Base-by-base conservation (phyloP, 2,113 vertebrate species). In the Melospiza melodia region DNA sequence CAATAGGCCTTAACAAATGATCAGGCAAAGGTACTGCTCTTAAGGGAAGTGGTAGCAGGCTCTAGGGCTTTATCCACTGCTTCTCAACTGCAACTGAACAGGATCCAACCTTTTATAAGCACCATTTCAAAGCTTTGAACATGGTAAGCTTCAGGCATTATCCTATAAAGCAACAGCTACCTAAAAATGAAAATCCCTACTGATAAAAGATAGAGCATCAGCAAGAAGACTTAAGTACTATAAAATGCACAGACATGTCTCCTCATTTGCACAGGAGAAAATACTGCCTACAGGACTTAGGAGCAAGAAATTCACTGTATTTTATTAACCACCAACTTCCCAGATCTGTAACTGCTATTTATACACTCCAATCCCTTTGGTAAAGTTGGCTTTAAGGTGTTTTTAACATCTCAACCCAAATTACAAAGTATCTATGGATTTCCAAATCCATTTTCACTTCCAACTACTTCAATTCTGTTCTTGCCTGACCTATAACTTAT, bases 401-500 rank as follows among this genome's bases (percentile, higher is more conserved):
- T 92, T 77, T 88, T 55, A 80, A 83, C 86, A 83, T 63, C 68
- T 84, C 55, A 88, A 24, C 68, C 51, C 52, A 74, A 88, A 67
- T 61, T 75, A 84, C 79, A 90, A 67, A 75, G 17, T 48, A 90
- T 48, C 81, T 69, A 23, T 24, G 51, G 58, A 91, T 74, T 95
- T 83, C 55, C 59, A 90, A 57, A 25, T 43, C 63, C 65, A 49
- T 96, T 97, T 91, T 93, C 57, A 65, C 52, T 96, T 96, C 69
- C 68, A 96, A 19, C 49, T 84, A 74, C 52, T 87, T 76, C 23
- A 79, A n/a, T 80, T 76, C 74, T 67, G 10, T n/a, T 85, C 72
- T 63, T 87, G 65, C 31, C 80, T 84, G 83, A 90, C 92, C 83
- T 84, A 15, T 68, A 93, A 88, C 88, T 92, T 91, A 90, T 33